Base-by-base conservation (phyloP, 2,113 vertebrate genomes). In the Rhabdomys dilectus region DNA sequence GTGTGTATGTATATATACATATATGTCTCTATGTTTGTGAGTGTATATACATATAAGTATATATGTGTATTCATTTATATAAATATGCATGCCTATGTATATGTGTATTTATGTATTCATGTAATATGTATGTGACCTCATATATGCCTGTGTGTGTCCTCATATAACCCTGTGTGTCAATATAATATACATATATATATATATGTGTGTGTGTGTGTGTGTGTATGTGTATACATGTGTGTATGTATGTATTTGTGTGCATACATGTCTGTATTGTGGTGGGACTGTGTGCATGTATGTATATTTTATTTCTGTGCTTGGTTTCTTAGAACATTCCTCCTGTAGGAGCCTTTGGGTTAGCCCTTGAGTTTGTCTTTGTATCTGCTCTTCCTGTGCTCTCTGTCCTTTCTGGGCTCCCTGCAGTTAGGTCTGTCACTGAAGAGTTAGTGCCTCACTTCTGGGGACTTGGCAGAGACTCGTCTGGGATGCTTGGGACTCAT, bases 371-470 rank as follows among this genome's bases (percentile, higher is more conserved):
- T 19, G 21, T 4, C 3, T 1, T 29, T 0, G 1, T 39, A 2
- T 80, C 16, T 36, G 36, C 2, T 6, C 31, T 10, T 26, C 12
- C 45, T 45, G 70, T 6, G 21, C 26, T 36, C 0, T 9, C 70
- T 53, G 26, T n/a, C 42, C 93, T 1, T 34, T 26, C 62, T 0
- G 0, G 76, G 91, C 80, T 73, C 24, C 81, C 45, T 0, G 0
- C 4, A 3, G 68, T 7, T 3, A n/a, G 29, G 84, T 45, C 86
- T 3, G 0, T 19, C 13, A 1, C 34, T 0, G n/a, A 36, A 3
- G 58, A 2, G 0, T 4, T 19, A 5, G 53, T 0, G 26, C 53
- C 0, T 73, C 0, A 5, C 70, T 56, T 24, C 24, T 1, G 22
- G 13, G n/a, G 64, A 53, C 68, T 26, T 81, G 75, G 94, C 86